Evolutionary conservation across 2,797 vertebrate species (phyloP).

Genomic region (Myripristis jacobus): DNA sequence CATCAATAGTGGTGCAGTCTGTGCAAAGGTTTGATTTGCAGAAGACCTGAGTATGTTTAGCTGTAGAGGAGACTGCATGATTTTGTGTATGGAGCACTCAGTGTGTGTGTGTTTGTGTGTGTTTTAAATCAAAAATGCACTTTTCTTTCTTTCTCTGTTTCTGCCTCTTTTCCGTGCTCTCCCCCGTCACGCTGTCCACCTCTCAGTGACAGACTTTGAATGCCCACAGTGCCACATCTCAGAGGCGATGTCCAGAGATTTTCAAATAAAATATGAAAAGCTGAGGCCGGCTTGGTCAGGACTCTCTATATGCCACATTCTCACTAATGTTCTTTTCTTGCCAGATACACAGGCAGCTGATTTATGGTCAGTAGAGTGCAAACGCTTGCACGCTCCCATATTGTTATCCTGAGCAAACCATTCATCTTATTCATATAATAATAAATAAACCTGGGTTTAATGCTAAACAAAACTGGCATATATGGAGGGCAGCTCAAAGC

Average conservation of each 20-base stretch:
- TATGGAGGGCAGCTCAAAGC: too few species aligned
- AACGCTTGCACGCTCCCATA: neutral
- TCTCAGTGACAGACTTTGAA: conserved; percentile 27
- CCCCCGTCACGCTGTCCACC: neutral
- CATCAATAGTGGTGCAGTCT: neutral
- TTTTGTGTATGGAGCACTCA: neutral
- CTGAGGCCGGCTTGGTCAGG: neutral
- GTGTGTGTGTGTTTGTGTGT: too few species aligned
- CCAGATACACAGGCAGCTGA: neutral
- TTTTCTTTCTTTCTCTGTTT: conserved; percentile 26
- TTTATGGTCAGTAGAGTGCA: neutral
- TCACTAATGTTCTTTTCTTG: neutral
- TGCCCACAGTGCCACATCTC: conserved; percentile 10
- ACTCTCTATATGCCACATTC: neutral
- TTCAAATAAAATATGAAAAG: conserved; percentile 37
- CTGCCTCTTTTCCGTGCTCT: neutral
- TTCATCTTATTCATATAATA: neutral
- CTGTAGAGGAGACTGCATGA: conserved; percentile 2
- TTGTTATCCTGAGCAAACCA: neutral
- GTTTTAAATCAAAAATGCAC: conserved; percentile 28
- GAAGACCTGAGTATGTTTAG: neutral
- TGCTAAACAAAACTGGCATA: neutral
- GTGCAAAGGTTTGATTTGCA: neutral
- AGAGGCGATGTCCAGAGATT: conserved; percentile 27
- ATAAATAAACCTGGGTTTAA: neutral